phyloP scores from a whole-genome alignment of 2,113 vertebrate species.

The Megaleporinus macrocephalus region DNA sequence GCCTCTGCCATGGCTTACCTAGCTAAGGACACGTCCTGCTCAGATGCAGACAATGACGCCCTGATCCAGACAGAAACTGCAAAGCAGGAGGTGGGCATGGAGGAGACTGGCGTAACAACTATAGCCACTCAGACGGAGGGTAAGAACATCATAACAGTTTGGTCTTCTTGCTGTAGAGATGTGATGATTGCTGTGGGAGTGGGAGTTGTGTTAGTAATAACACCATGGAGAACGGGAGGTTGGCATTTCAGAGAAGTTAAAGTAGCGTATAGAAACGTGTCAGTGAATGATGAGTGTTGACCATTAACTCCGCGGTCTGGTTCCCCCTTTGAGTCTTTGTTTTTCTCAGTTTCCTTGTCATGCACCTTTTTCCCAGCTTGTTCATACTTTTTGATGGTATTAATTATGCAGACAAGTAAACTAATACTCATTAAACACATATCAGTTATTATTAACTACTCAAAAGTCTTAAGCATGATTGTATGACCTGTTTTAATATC shows the following conservation, averaged over 20 bases:
- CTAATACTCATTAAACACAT: too few species aligned
- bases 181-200: background rate
- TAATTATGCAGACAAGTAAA: too few species aligned
- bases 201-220: too few species aligned
- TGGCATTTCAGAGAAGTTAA: background rate
- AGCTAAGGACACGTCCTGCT: constrained; percentile 32
- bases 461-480: too few species aligned
- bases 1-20: constrained; percentile 50
- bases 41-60: constrained; percentile 45
- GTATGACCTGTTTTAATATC: too few species aligned
- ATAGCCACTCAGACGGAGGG: constrained; percentile 90
- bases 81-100: constrained; percentile 79
- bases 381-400: too few species aligned
- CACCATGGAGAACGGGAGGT: background rate
- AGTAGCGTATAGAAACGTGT: too few species aligned
- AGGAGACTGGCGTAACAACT: constrained; percentile 84
- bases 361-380: too few species aligned
- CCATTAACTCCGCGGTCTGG: too few species aligned
- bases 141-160: constrained; percentile 67
- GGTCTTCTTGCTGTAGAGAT: background rate
- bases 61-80: constrained; percentile 55
- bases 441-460: too few species aligned
- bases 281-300: background rate
- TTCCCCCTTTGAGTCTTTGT: background rate
- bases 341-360: background rate